Base-by-base conservation (phyloP, 2,797 vertebrate species). In the Gephyroberyx darwinii region DNA sequence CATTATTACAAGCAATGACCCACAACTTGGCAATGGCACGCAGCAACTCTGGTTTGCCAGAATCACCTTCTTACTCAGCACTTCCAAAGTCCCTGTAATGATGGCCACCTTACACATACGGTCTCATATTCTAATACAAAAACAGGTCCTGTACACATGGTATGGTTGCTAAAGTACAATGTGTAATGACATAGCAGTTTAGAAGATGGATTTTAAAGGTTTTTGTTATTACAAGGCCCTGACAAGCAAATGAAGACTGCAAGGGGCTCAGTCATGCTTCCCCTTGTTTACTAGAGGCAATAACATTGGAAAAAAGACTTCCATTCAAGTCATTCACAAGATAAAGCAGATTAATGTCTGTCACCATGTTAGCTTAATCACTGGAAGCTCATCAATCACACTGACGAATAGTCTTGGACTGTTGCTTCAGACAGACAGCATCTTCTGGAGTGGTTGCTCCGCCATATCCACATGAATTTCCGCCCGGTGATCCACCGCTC, bases 1-100 rank as follows among this genome's bases (percentile, higher is more conserved):
- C 86, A 89, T 91, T 90, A 91, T 88, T 84, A 81, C 68, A 57
- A 84, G 78, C 87, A 83, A 75, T 74, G 87, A 89, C 84, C 87
- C 77, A 62, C 62, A 74, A 68, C 80, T 75, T 86, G 80, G 84
- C 80, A 82, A 77, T 20, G 4, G 70, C 71, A 48, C 35, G 56
- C 64, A 54, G 74, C 67, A 60, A 74, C 65, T 80, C 65, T 0
- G 22, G 43, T 69, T 50, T 41, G 74, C 74, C 75, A 87, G 65
- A 83, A 72, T 82, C 65, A 50, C 55, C 26, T 77, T 71, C 74
- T 76, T 74, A 75, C 78, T 85, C 78, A 76, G 75, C 77, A 77
- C 20, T 47, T 60, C 14, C 50, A 54, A 62, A 74, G 72, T 61
- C 63, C 60, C 48, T 54, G 59, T 20, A 20, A 52, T 14, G 20